Evolutionary conservation across 2,113 vertebrate genomes (phyloP), one percentile per base, ranked within the genome.

Genomic region (Thunnus maccoyii): DNA sequence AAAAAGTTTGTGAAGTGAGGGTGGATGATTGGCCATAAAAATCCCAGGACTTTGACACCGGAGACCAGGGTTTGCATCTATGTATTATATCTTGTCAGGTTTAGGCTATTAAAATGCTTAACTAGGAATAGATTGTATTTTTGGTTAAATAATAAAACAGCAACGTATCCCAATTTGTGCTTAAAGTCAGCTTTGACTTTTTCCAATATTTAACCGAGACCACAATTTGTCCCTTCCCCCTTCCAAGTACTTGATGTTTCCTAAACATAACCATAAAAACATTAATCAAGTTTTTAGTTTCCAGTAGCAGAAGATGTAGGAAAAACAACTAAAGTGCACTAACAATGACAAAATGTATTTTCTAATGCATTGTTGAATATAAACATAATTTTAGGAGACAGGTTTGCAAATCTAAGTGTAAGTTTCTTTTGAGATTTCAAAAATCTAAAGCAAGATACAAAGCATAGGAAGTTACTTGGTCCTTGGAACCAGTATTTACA

Each of bases 401-500:
- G 8, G 41, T 1, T 50, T 72, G 55, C 7, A 50, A 55, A 76
- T 55, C 20, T 44, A 48, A 44, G 13, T 25, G 0, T 57, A 32
- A 47, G 36, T 48, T 48, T n/a, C 25, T 44, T 72, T 51, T 44
- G 7, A 17, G 7, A 22, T 25, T 72, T 60, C 2, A 54, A 65
- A 65, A 71, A 27, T 25, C 3, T 18, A 20, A 73, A 76, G 16
- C 6, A 41, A 61, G 15, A 71, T 27, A 17, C n/a, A 78, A 51
- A 68, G n/a, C 63, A 48, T 32, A 68, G 18, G 44, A 57, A 20
- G 54, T 30, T 58, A 4, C 16, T 41, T 44, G 16, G 17, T 73
- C 8, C 27, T 46, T 50, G 48, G 36, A 70, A 56, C 13, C 41
- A 56, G n/a, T 54, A 44, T 75, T 83, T 66, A 41, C 36, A 44